Percentiles rank a stretch among this genome's conserved stretches.
These are phyloP conservation scores for Drosophila incognita DNA, from an alignment of 2,888 invertebrate species.

Conservation along the genomic window DNA sequence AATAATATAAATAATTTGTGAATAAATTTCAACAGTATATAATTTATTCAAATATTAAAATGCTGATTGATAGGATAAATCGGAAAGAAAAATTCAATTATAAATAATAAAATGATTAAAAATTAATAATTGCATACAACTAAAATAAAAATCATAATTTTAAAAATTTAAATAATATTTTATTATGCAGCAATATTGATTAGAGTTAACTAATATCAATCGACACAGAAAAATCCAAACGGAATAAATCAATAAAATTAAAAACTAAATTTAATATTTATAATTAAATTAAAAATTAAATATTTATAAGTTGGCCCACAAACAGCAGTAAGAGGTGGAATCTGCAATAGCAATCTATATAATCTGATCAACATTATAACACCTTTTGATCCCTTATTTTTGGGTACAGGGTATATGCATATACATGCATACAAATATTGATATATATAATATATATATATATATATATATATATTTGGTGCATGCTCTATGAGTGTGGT, in stretches of 20 bases:
- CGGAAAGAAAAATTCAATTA: background rate
- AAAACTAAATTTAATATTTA: background rate
- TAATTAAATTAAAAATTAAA: background rate
- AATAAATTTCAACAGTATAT: background rate
- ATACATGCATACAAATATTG: background rate
- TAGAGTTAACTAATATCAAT: background rate
- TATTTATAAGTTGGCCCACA: background rate
- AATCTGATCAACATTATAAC: background rate
- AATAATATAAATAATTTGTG: background rate
- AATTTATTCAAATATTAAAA: background rate
- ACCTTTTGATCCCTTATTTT: constrained; percentile 8
- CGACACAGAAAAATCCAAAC: background rate
- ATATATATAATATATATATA: background rate
- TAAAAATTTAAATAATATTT: background rate
- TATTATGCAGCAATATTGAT: background rate
- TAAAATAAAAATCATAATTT: background rate
- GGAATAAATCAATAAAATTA: background rate
- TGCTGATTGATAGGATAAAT: background rate
- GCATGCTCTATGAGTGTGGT: constrained; percentile 14
- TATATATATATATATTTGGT: background rate
- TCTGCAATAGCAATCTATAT: background rate
- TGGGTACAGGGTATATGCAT: constrained; percentile 8
- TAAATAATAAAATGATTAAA: background rate
- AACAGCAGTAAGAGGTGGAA: background rate
- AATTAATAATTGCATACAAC: background rate